Evolutionary conservation across 2,797 vertebrate genomes (phyloP).

Genomic region (Platyrinchus mystaceus): DNA sequence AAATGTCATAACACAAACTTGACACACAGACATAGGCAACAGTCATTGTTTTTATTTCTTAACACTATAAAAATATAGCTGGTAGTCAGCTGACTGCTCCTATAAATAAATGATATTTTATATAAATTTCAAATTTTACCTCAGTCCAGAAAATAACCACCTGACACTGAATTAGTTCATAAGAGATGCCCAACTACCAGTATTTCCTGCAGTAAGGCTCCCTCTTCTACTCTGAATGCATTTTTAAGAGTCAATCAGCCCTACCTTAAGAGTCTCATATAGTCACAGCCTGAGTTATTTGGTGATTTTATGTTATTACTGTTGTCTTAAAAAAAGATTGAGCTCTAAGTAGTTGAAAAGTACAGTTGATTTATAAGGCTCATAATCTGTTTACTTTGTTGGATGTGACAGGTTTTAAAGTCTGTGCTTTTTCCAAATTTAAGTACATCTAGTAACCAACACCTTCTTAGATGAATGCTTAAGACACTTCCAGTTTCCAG

Average conservation of each 20-base stretch:
- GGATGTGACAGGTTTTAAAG: neutral
- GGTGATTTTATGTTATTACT: neutral
- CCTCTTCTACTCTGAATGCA: neutral
- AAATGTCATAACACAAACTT: neutral
- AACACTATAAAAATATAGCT: neutral
- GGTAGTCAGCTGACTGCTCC: neutral
- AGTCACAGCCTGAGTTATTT: neutral
- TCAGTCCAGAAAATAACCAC: neutral
- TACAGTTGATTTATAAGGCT: neutral
- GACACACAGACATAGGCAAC: neutral
- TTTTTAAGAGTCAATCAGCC: neutral
- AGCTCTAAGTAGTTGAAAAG: neutral
- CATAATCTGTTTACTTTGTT: neutral
- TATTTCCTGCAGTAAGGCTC: neutral
- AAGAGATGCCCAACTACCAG: neutral
- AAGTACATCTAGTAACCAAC: neutral
- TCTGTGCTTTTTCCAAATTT: constrained; percentile 4
- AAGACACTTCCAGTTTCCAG: neutral
- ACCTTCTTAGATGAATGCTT: neutral
- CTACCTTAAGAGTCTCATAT: neutral
- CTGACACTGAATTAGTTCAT: neutral
- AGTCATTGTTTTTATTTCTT: neutral
- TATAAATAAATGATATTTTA: neutral
- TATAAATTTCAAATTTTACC: neutral
- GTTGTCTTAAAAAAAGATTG: neutral